Base-by-base conservation (phyloP, 1,140 invertebrate genomes). In the Nasonia longicornis region DNA sequence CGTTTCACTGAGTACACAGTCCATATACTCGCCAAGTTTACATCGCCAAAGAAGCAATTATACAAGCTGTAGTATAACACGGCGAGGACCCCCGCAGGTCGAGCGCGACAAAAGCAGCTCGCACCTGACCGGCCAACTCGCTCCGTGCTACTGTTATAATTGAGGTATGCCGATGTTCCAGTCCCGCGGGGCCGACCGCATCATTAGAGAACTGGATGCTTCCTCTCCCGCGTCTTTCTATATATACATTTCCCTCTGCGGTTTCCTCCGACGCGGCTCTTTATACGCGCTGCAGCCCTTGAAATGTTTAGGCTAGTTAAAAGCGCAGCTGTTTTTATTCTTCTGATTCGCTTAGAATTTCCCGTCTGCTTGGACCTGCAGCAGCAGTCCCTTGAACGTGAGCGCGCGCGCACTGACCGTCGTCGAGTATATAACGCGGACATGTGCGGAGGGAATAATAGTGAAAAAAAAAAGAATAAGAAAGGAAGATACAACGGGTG, bases 221-320 rank as follows among this genome's bases (percentile, higher is more conserved):
- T 75, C 71, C 16, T 77, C 20, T 77, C 20, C 86, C 84, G 83
- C 76, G 26, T 81, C 75, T 77, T 84, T 83, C 84, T 77, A 81
- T 26, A 26, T 26, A 26, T 26, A 26, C 75, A 81, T 79, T 75
- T 81, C 80, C 16, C 38, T 20, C 76, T 89, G 89, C 82, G 89
- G 89, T 91, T 90, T 89, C 89, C 90, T 90, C 90, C 90, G 89
- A 90, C 16, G 70, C 35, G 35, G 1, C 31, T 42, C 11, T 16
- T 2, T 42, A 42, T 42, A 42, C 38, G 26, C 26, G 26, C 26
- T 1, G 26, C 26, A 26, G 26, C 10, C 10, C 38, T 7, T 42
- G 38, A 42, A 42, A 11, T 8, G 38, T 42, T 42, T 42, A 42
- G 38, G 38, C 7, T 42, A 42, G 35, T 38, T 42, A 42, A 42